Evolutionary conservation across 64 coral and sea anemone species (phyloP).

Genomic region (Platygyra sinensis): DNA sequence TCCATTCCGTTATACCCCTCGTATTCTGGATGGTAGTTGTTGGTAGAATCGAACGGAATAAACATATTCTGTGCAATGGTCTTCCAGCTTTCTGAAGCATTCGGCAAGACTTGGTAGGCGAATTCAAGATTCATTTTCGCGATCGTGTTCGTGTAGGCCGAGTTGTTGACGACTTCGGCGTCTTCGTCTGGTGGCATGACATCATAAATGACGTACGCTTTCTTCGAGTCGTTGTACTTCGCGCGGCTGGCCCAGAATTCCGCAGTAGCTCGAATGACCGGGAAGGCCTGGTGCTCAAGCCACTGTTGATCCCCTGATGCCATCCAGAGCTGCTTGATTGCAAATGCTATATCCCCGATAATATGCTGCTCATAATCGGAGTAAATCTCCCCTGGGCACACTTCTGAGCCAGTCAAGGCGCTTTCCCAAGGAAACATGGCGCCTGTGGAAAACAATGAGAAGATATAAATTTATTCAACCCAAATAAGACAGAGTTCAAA

Average conservation of each 20-base stretch:
- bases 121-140: slow-evolving; percentile 94
- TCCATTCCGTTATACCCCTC: slow-evolving; percentile 72
- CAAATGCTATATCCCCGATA: slow-evolving; percentile 85
- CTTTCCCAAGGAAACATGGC: slow-evolving; percentile 99
- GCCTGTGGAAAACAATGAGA: slow-evolving; percentile 33
- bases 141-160: slow-evolving; percentile 92
- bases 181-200: slow-evolving; percentile 97
- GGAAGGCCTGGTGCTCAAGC: slow-evolving; percentile 52
- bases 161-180: slow-evolving; percentile 86
- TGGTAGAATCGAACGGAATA: slow-evolving; percentile 74
- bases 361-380: slow-evolving; percentile 89
- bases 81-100: slow-evolving; percentile 68
- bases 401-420: slow-evolving; percentile 89
- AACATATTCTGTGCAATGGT: slow-evolving; percentile 79
- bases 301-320: slow-evolving; percentile 76
- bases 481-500: not conserved
- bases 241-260: slow-evolving; percentile 96
- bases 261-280: slow-evolving; percentile 71
- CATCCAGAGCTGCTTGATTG: slow-evolving; percentile 91
- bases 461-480: not conserved
- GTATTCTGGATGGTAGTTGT: slow-evolving; percentile 90
- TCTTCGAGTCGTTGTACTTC: slow-evolving; percentile 50
- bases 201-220: slow-evolving; percentile 77
- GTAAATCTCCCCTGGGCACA: slow-evolving; percentile 91
- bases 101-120: slow-evolving; percentile 57